Percentiles rank a stretch among this genome's conserved stretches.
These are phyloP conservation scores for Tenthredo distinguenda DNA, from an alignment of 2,888 invertebrate species.

Conservation along the genomic window DNA sequence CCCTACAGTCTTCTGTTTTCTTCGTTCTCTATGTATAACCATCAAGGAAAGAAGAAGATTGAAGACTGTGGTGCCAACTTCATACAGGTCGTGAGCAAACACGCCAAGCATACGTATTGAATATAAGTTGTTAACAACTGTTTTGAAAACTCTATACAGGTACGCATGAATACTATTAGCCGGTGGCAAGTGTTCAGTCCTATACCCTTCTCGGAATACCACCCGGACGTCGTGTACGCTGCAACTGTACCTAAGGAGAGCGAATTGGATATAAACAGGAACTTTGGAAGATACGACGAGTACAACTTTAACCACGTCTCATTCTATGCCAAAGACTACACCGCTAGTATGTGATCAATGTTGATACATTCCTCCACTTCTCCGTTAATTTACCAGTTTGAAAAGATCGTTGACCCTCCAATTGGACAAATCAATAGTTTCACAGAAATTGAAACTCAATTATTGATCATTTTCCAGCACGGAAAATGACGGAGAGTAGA, in stretches of 20 bases:
- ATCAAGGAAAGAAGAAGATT: too few species aligned
- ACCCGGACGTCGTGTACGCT: constrained; percentile 83
- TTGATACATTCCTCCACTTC: constrained; percentile 30
- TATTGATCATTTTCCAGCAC: constrained; percentile 79
- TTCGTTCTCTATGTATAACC: too few species aligned
- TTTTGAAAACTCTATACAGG: constrained; percentile 79
- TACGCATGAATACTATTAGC: constrained; percentile 96
- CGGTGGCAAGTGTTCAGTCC: constrained; percentile 95
- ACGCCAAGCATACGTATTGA: background rate
- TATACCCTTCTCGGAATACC: constrained; percentile 94
- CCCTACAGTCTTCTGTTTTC: too few species aligned
- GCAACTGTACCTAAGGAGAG: constrained; percentile 75
- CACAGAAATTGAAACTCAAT: constrained; percentile 26
- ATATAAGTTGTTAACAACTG: constrained; percentile 31
- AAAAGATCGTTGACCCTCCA: background rate
- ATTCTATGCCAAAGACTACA: constrained; percentile 92
- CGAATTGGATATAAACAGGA: constrained; percentile 85
- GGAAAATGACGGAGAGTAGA: constrained; percentile 81
- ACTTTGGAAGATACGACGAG: constrained; percentile 89
- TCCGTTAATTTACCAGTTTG: background rate
- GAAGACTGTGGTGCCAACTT: too few species aligned
- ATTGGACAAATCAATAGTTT: background rate
- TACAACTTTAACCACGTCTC: constrained; percentile 87
- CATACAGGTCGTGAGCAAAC: too few species aligned
- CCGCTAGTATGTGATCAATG: constrained; percentile 79